phyloP scores from a whole-genome alignment of 1,140 invertebrate species.

The Drosophila pectinifera region DNA sequence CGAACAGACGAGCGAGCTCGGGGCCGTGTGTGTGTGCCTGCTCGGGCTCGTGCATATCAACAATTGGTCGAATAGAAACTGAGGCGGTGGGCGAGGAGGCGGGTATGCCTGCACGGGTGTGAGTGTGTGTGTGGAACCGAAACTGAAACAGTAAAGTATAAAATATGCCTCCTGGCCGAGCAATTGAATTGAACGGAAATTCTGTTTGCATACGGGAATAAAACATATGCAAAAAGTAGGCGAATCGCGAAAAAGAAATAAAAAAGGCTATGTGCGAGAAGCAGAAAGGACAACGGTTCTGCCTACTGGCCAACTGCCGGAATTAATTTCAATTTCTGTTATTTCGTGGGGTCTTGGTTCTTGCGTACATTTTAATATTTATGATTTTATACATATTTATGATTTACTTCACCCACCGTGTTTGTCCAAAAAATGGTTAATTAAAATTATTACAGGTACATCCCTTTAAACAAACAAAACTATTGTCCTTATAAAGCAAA shows the following conservation, averaged over 20 bases:
- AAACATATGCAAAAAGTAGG: slow-evolving; percentile 66
- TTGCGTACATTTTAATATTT: slow-evolving; percentile 32
- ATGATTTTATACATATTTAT: slow-evolving; percentile 49
- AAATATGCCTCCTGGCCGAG: slow-evolving; percentile 53
- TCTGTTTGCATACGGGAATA: slow-evolving; percentile 82
- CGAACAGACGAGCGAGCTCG: slow-evolving; percentile 1
- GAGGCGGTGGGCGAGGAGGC: slow-evolving; percentile 11
- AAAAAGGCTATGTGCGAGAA: not conserved
- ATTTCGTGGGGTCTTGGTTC: not conserved
- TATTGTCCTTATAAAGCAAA: not conserved
- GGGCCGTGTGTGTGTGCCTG: slow-evolving; percentile 1
- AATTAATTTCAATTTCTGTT: slow-evolving; percentile 49
- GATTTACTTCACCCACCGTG: slow-evolving; percentile 20
- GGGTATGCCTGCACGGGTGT: slow-evolving; percentile 5
- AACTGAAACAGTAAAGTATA: slow-evolving; percentile 25
- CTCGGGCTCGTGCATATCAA: slow-evolving; percentile 73
- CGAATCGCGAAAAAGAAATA: slow-evolving; percentile 16
- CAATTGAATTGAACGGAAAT: slow-evolving; percentile 80
- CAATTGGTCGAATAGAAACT: slow-evolving; percentile 79
- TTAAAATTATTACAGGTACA: slow-evolving; percentile 23
- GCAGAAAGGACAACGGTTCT: not conserved
- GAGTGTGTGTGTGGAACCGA: slow-evolving; percentile 21
- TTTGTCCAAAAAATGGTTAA: slow-evolving; percentile 40
- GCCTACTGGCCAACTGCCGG: slow-evolving; percentile 9
- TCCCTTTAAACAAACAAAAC: slow-evolving; percentile 32